These are phyloP conservation scores for Aplodontia rufa DNA, from an alignment of 2,113 vertebrate genomes.

Conservation along the genomic window DNA sequence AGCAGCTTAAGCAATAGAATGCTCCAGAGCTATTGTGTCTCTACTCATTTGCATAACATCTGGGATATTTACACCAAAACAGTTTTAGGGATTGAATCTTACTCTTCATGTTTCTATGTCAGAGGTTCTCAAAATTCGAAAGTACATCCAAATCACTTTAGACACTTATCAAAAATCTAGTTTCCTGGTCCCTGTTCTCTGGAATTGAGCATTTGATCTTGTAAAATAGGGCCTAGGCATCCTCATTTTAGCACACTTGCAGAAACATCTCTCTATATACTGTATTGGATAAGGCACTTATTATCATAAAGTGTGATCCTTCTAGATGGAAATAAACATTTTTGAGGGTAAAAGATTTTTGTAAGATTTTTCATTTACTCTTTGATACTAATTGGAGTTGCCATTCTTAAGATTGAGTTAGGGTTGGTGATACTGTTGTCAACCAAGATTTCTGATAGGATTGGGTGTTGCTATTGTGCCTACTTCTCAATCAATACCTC, in stretches of 20 bases:
- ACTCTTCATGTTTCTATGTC: background rate
- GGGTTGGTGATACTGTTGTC: background rate
- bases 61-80: background rate
- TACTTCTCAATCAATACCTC: slow-evolving; percentile 8
- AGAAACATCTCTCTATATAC: background rate
- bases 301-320: background rate
- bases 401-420: background rate
- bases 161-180: background rate
- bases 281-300: background rate
- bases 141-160: background rate
- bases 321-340: background rate
- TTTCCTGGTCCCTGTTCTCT: background rate
- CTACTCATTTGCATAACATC: background rate
- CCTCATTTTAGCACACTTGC: background rate
- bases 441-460: background rate
- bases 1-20: background rate
- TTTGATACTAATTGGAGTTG: background rate
- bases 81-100: background rate
- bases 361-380: background rate
- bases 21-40: background rate
- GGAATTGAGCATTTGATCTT: background rate
- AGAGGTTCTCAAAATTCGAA: background rate
- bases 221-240: background rate
- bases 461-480: background rate
- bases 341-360: slow-evolving; percentile 1